Conservation (phyloP, 2,888 invertebrate genomes). For the Drosophila nr. fundita region DNA sequence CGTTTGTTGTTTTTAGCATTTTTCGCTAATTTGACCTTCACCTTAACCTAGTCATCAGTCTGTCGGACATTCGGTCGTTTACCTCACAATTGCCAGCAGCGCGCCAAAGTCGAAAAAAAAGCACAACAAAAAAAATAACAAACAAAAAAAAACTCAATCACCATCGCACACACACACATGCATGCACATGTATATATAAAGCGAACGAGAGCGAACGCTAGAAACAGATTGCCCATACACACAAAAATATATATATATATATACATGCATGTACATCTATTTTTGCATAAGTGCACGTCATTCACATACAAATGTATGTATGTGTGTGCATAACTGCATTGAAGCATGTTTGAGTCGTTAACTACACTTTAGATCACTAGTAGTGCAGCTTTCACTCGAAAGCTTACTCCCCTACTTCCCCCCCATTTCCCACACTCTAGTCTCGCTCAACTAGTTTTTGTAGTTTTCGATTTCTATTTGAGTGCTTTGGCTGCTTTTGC, state of each 20-base stretch:
- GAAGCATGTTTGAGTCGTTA: not conserved
- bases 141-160: slow-evolving; percentile 44
- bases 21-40: slow-evolving; percentile 84
- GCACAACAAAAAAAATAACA: not conserved
- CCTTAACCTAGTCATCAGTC: slow-evolving; percentile 85
- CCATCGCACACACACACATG: slow-evolving; percentile 7
- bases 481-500: slow-evolving; percentile 41
- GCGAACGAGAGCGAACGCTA: slow-evolving; percentile 6
- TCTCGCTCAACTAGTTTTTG: slow-evolving; percentile 49
- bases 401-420: slow-evolving; percentile 26
- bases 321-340: not conserved
- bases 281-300: slow-evolving; percentile 1
- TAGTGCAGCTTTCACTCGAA: slow-evolving; percentile 52
- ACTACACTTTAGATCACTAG: slow-evolving; percentile 6
- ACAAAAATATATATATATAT: not conserved
- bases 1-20: slow-evolving; percentile 51
- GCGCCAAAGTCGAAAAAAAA: slow-evolving; percentile 60
- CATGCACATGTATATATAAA: not conserved
- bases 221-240: not conserved
- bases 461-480: slow-evolving; percentile 64
- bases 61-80: slow-evolving; percentile 85
- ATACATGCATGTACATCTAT: not conserved
- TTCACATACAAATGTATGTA: not conserved
- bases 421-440: not conserved
- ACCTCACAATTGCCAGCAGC: slow-evolving; percentile 69